Evolutionary conservation across 2,113 vertebrate species (phyloP), one percentile per base, ranked within the genome.

Genomic region (Rhodinocichla rosea): DNA sequence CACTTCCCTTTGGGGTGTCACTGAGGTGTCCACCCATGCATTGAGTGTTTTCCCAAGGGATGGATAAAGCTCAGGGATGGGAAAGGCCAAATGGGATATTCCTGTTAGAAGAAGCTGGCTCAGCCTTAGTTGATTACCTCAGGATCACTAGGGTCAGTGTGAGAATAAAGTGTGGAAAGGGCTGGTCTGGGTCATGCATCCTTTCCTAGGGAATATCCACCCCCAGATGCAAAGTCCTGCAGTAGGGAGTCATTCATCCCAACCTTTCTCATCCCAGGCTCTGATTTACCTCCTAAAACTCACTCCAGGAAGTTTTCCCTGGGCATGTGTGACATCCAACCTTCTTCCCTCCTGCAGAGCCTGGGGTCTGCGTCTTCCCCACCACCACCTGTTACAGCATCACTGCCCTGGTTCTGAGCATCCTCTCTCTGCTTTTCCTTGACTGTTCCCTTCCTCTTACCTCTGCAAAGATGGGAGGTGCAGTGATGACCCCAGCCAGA

Each of bases 1-100:
- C 1, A 1, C 20, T 80, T 67, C 22, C 24, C 33, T 80, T 35
- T 0, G 0, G 3, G 11, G 22, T 42, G 59, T 50, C 4, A 1
- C 7, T 39, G n/a, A 39, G 40, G 23, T 42, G 45, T 68, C 65
- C 0, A 0, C 23, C 45, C 33, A 1, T 16, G n/a, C 4, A 0
- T 2, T 40, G 49, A 37, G 24, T 23, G 27, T 49, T 82, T 80
- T 91, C 74, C 65, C 69, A 44, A 30, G n/a, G n/a, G 23, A 16
- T 32, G 50, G 20, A 40, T 53, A 16, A 49, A 59, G 22, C 45
- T 57, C 9, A 1, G 42, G n/a, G 39, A 22, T 15, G 30, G 2
- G 11, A 82, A 42, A 68, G 44, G 44, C 52, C 74, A 71, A 42
- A 13, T 79, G 77, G 35, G 55, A 47, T 68, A 52, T 52, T 88